Base-by-base conservation (phyloP, 2,113 vertebrate species). In the Centrocercus urophasianus region DNA sequence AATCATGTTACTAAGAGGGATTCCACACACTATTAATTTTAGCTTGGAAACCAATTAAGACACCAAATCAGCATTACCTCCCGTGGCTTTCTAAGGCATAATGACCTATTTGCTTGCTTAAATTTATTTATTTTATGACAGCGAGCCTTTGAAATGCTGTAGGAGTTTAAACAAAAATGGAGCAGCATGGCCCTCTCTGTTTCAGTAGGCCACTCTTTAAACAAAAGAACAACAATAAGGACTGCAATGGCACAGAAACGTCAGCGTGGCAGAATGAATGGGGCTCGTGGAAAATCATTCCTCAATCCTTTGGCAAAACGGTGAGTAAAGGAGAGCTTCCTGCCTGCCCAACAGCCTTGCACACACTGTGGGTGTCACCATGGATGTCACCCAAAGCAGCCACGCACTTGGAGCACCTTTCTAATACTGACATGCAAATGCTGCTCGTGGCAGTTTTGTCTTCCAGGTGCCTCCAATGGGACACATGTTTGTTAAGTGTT, bases 1-100 rank as follows among this genome's bases (percentile, higher is more conserved):
- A 93, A 94, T 90, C 87, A 85, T 61, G 67, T 85, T 96, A 88
- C 78, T 94, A 93, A 91, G 95, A 96, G 95, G 95, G 95, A 97
- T 85, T 94, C 94, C 74, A 95, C 88, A 96, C 80, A 90, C 96
- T 95, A 96, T 95, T 95, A 94, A 97, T 96, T 94, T 84, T 74
- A 92, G 83, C 90, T 95, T 83, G 83, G 93, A 98, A 95, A 95
- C 94, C 93, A 97, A 97, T 98, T 97, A 97, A 97, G 93, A 96
- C 69, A 94, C 75, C 76, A 97, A 97, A 97, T 73, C 78, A 91
- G 96, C 93, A 94, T 82, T 74, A 71, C 59, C 14, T 42, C 60
- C 42, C 40, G 42, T 4, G 56, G 30, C 71, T 50, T 74, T 91
- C 93, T 64, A 89, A 94, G 96, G 92, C 85, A 87, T 54, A 90